Evolutionary conservation across 2,113 vertebrate species (phyloP), one percentile per base, ranked within the genome.

Genomic region (Sus scrofa): DNA sequence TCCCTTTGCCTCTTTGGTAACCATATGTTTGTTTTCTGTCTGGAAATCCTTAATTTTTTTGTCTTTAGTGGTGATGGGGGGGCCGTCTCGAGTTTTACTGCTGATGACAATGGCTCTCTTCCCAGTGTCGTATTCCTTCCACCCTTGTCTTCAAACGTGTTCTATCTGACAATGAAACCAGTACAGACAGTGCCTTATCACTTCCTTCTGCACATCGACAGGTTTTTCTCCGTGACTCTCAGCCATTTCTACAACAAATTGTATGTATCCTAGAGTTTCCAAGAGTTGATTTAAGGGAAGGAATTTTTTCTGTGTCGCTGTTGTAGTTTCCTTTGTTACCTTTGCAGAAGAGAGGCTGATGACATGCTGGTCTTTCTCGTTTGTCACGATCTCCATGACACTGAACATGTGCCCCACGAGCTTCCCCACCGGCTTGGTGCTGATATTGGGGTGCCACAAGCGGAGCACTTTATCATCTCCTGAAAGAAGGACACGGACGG

Each of bases 261-360:
- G 16, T 7, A 84, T n/a, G 70, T 22, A 12, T 85, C 16, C 62
- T 67, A 60, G 32, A 37, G 56, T 90, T 92, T 87, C 54, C 8
- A 92, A 0, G 15, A 86, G 3, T 24, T 73, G 27, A 83, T 88
- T 52, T 19, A 97, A 56, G 4, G 50, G n/a, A 58, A 95, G 32
- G 56, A 20, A 89, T 1, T 0, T 0, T 0, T 58, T 83, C 27
- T 44, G 1, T 70, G 93, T 70, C 26, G 0, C 3, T 32, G 52
- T 39, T 3, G 0, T 73, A 79, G 4, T 77, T 86, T 58, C 37
- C 34, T 73, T 34, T 50, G 74, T 95, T 98, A 99, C 98, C 98
- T 98, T 99, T 92, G 98, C 98, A 37, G 98, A 98, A 58, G 98
- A 99, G 16, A 99, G 98, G 89, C 98, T 99, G 92, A 99, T 98